Evolutionary conservation across 2,113 vertebrate genomes (phyloP).

Genomic region (Montifringilla adamsi): DNA sequence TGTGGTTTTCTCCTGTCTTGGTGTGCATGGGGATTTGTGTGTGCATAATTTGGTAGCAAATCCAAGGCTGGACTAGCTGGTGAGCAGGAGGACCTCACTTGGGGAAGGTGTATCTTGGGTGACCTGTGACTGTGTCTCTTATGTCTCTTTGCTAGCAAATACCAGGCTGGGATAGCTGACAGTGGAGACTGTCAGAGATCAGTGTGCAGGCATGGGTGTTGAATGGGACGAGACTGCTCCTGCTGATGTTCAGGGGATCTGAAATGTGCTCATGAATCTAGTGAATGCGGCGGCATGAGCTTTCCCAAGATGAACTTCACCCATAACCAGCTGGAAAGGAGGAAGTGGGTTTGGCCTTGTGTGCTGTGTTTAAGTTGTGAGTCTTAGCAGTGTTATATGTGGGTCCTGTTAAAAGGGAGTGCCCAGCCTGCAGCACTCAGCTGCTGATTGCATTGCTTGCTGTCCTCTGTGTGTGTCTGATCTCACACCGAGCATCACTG

Average conservation of each 20-base stretch:
- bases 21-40: fast-evolving
- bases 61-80: fast-evolving
- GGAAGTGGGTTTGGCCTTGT: not conserved
- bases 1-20: not conserved
- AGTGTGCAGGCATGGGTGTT: not conserved
- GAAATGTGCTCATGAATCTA: not conserved
- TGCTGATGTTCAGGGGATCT: not conserved
- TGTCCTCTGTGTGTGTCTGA: not conserved
- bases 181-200: not conserved
- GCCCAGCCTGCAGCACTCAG: not conserved
- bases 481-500: not conserved
- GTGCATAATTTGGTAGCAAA: not conserved
- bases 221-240: not conserved
- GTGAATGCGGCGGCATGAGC: fast-evolving
- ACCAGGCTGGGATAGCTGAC: not conserved
- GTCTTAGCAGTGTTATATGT: not conserved
- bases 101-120: not conserved
- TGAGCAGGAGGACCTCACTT: not conserved
- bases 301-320: not conserved
- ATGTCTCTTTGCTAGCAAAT: not conserved
- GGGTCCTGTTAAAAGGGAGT: not conserved
- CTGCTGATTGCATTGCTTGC: not conserved
- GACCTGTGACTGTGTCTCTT: not conserved
- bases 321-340: not conserved
- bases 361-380: not conserved